Evolutionary conservation across 2,113 vertebrate genomes (phyloP).

Genomic region (Tringa solitaria): DNA sequence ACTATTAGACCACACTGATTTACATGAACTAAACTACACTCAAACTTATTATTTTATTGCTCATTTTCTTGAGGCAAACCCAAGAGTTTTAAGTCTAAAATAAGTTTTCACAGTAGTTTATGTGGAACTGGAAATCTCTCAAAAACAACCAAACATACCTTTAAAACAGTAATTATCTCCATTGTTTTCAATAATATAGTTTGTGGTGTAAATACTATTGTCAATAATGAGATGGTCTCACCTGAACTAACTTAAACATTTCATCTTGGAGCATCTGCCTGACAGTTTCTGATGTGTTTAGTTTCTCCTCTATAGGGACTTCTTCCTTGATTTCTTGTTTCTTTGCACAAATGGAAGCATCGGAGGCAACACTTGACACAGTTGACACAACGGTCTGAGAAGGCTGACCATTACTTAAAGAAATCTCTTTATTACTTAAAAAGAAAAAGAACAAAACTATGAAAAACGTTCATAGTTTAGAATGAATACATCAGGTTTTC

Average conservation of each 20-base stretch:
- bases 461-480: neutral
- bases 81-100: neutral
- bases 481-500: neutral
- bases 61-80: neutral
- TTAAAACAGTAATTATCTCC: neutral
- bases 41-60: neutral
- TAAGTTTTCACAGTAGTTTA: neutral
- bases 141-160: neutral
- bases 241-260: slow-evolving; percentile 92
- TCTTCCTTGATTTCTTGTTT: neutral
- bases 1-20: neutral
- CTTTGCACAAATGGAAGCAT: neutral
- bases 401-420: neutral
- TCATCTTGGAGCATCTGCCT: slow-evolving; percentile 87
- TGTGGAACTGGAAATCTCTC: neutral
- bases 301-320: neutral
- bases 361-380: neutral
- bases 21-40: neutral
- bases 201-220: neutral
- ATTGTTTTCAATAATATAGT: neutral
- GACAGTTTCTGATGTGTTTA: slow-evolving; percentile 61
- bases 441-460: neutral
- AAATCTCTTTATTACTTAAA: neutral
- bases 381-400: neutral
- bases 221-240: slow-evolving; percentile 41